Conservation (phyloP, 2,888 invertebrate genomes). For the Lasioglossum marginatum region DNA sequence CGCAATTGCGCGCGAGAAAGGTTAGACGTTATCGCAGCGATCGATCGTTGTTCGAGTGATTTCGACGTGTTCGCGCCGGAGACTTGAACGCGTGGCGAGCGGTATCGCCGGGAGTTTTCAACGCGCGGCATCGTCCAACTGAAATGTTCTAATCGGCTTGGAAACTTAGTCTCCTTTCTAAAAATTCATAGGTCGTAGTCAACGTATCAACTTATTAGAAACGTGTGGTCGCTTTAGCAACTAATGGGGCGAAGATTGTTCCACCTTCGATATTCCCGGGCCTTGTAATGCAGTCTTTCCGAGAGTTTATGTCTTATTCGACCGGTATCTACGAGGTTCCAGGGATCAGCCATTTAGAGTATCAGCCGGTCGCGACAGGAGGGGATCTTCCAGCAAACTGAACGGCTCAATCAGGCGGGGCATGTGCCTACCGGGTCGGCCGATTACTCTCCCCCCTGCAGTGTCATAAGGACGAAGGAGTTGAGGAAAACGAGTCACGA, state of each 20-base stretch:
- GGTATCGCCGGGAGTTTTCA: not conserved
- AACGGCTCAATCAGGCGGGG: conserved; percentile 29
- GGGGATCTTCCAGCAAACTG: not conserved
- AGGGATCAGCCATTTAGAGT: conserved; percentile 10
- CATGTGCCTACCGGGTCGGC: not conserved
- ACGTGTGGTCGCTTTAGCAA: not conserved
- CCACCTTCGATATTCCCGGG: not conserved
- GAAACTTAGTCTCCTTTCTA: not conserved
- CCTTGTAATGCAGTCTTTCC: conserved; percentile 1
- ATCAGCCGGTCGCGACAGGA: not conserved
- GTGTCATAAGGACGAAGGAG: conserved; percentile 5
- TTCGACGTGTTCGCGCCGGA: not conserved
- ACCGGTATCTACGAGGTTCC: conserved; percentile 5
- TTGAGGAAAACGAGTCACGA: conserved; percentile 22
- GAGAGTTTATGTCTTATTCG: conserved; percentile 7
- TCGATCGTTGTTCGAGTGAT: not conserved
- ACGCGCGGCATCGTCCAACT: not conserved
- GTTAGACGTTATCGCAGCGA: not conserved
- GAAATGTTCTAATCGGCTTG: not conserved
- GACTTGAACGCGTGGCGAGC: not conserved
- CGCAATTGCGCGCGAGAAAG: not conserved
- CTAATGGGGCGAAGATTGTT: not conserved
- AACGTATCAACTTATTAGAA: not conserved
- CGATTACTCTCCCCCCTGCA: conserved; percentile 15
- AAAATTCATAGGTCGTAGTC: not conserved